Base-by-base conservation (phyloP, 2,888 invertebrate genomes). In the Eilema caniola region DNA sequence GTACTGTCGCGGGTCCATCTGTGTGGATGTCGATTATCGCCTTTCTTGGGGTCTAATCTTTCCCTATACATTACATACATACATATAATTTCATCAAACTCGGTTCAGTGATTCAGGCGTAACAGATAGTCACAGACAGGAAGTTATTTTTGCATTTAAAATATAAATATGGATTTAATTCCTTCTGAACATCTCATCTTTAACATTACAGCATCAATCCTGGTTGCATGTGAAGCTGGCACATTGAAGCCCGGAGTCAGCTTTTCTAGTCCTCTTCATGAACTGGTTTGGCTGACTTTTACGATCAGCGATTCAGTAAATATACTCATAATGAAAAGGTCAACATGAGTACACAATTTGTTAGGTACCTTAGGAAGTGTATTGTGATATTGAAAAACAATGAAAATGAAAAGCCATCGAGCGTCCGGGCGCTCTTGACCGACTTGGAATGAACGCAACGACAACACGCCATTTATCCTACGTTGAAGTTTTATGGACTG, bases 351-450 rank as follows among this genome's bases (percentile, higher is more conserved):
- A 64, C 31, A 59, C 67, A 63, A 79, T 71, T 71, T 64, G 60
- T 62, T 67, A 70, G 67, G 60, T 41, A 64, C 41, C 25, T 59
- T n/a, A 31, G 11, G 61, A 62, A 66, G 37, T 31, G 56, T 57
- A n/a, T 31, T 64, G 59, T 71, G 75, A 77, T 78, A 85, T 84
- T 84, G 83, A 82, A 85, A 88, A 86, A 86, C 83, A 85, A 86
- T 83, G 83, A 86, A 86, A 88, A 85, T 88, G 81, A 86, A 88
- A 88, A 88, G 86, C 85, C 85, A 84, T 86, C 74, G 82, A 79
- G 72, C 71, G 76, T 74, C 79, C 71, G 73, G 84, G 80, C 75
- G 83, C 84, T 71, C 87, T 87, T 88, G 86, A 84, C 85, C 84
- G 85, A 85, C 83, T 86, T 84, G 82, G 81, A 86, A 83, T 78